A percentile compares a stretch with the other conserved stretches of the same genome.
Evolutionary conservation across 2,797 vertebrate genomes (phyloP).

Genomic region (Schizopygopsis pylzovi): DNA sequence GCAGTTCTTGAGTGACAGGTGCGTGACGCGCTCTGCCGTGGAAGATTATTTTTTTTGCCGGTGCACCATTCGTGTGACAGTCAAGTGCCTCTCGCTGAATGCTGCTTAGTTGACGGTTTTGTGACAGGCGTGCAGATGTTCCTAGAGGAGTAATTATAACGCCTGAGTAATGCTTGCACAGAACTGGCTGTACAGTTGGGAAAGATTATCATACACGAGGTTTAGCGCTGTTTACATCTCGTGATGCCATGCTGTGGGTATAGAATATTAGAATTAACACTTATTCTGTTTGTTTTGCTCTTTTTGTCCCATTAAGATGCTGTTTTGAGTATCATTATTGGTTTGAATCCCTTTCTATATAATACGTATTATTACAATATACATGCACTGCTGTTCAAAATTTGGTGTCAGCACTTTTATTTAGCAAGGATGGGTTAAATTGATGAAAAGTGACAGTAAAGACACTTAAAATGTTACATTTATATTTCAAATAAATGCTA

Average conservation of each 20-base stretch:
- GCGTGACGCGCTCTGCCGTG: conserved; percentile 51
- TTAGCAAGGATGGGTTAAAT: background rate
- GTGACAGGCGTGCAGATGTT: conserved; percentile 39
- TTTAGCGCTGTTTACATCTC: background rate
- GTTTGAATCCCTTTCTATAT: background rate
- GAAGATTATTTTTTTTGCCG: background rate
- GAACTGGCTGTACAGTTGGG: background rate
- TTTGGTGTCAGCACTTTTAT: background rate
- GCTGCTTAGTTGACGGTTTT: conserved; percentile 36
- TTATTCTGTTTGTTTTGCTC: background rate
- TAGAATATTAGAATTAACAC: background rate
- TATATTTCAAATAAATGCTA: background rate
- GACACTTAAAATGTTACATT: background rate
- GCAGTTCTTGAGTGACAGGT: conserved; percentile 82
- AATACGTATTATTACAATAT: background rate
- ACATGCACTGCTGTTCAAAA: background rate
- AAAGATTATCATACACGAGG: background rate
- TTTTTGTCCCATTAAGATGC: background rate
- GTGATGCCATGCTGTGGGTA: background rate
- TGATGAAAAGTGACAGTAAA: background rate
- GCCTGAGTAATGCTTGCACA: conserved; percentile 1
- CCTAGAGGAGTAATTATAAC: conserved; percentile 12
- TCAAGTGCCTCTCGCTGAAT: conserved; percentile 9
- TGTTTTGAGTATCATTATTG: background rate
- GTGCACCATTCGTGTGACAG: conserved; percentile 22